A percentile compares a stretch with the other conserved stretches of the same genome.
Conservation (phyloP, 1,140 invertebrate genomes). For the Drosophila miranda region DNA sequence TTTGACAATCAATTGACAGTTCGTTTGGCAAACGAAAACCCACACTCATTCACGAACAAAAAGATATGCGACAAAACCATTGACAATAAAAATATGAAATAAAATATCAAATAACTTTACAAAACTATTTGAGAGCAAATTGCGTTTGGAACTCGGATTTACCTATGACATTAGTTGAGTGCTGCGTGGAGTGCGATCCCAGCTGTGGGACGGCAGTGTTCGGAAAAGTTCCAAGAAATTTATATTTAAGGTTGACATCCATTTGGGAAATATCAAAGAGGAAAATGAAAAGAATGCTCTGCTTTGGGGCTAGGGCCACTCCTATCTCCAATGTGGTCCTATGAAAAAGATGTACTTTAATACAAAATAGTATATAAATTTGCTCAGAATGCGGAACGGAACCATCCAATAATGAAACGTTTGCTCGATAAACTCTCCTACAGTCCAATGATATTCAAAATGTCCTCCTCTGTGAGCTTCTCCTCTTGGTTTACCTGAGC, state of each 20-base stretch:
- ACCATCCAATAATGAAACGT: no score
- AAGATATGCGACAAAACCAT: conserved; percentile 58
- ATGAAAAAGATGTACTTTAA: no score
- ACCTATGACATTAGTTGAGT: conserved; percentile 39
- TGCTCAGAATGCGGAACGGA: no score
- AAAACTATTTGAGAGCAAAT: conserved; percentile 41
- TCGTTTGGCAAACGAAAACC: conserved; percentile 64
- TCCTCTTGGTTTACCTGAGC: conserved; percentile 17
- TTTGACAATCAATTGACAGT: conserved; percentile 80
- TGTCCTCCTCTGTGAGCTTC: conserved; percentile 51
- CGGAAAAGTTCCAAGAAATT: no score
- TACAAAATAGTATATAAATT: no score
- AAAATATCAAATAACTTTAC: conserved; percentile 74
- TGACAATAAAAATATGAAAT: conserved; percentile 54
- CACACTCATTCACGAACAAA: conserved; percentile 27
- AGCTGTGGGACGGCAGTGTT: conserved; percentile 4
- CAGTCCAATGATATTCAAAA: conserved; percentile 51
- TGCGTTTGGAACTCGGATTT: conserved; percentile 37
- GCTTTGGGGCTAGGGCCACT: no score
- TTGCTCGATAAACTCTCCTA: no score
- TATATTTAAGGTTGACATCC: no score
- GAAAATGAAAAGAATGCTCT: no score
- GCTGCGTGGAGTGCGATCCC: conserved; percentile 9
- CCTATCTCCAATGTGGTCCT: no score
- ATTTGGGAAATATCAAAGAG: no score